A percentile compares a stretch with the other conserved stretches of the same genome.
Conservation (phyloP, 2,113 vertebrate species). For the Phrynocephalus versicolor region DNA sequence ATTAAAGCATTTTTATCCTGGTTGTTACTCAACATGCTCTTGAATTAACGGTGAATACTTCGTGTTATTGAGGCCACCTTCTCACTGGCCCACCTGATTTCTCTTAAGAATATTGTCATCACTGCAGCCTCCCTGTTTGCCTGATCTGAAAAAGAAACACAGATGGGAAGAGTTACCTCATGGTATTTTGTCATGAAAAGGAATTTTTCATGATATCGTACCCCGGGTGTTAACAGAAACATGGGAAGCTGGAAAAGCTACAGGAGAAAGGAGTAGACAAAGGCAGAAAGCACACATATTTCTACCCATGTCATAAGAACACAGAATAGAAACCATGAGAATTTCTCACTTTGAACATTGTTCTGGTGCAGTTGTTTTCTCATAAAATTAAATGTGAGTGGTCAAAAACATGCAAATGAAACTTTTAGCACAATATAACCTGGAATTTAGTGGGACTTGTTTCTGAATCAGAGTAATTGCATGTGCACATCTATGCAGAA, state of each 20-base stretch:
- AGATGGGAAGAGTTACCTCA: background rate
- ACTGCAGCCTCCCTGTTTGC: background rate
- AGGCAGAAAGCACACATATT: background rate
- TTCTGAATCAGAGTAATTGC: background rate
- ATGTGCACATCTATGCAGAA: background rate
- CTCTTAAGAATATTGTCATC: background rate
- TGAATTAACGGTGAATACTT: background rate
- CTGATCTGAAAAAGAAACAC: background rate
- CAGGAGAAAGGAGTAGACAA: background rate
- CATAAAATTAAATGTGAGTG: background rate
- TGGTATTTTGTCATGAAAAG: background rate
- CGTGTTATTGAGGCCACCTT: background rate
- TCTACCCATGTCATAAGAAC: background rate
- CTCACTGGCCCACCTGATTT: background rate
- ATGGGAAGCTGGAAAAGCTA: background rate
- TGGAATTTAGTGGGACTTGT: background rate
- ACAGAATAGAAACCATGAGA: background rate
- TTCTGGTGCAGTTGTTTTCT: background rate
- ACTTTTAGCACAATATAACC: background rate
- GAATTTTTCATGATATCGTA: no score
- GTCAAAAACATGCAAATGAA: background rate
- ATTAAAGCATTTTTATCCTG: no score
- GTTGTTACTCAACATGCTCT: background rate
- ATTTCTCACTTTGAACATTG: background rate
- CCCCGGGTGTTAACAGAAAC: background rate